Base-by-base conservation (phyloP, 2,888 invertebrate genomes). In the Pandemis heparana region DNA sequence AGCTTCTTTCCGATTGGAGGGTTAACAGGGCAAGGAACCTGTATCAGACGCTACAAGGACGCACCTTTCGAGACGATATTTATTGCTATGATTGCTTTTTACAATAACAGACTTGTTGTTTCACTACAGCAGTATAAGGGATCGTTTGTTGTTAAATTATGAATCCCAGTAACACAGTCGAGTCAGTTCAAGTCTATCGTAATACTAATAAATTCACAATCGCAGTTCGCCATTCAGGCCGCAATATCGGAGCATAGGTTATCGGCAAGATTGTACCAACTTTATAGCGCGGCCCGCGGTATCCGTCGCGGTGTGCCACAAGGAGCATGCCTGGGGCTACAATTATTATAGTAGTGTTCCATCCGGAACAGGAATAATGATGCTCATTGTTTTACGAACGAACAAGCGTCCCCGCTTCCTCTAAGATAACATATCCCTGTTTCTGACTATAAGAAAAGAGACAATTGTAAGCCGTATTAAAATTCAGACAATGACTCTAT, bases 161-260 rank as follows among this genome's bases (percentile, higher is more conserved):
- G 73, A 73, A 73, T 69, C 73, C 41, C 68, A 73, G 73, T 64
- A 41, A 51, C 59, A 71, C 65, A 71, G 67, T 71, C 63, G 51
- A 53, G 66, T 64, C 48, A 56, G 23, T 60, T 51, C 14, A 62
- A 66, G 60, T 53, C 61, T 71, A 60, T 71, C 46, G 68, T 46
- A 59, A 63, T 74, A 75, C 70, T 75, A 80, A 77, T 81, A 77
- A 80, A 81, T 79, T 76, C 78, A 77, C 77, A 81, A 83, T 85
- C 81, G 69, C 78, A 80, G 79, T 78, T 81, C 60, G 77, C 76
- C 76, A 86, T 85, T 85, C 80, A 82, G 80, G 76, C 75, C 82
- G 84, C 79, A 75, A 82, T 83, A 80, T 77, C 75, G 77, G 83
- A 83, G 79, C 84, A 83, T 78, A 87, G 88, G 88, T 88, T 91